Conservation (phyloP, 37 sponge, comb jelly and placozoan species). For the Crambe crambe region DNA sequence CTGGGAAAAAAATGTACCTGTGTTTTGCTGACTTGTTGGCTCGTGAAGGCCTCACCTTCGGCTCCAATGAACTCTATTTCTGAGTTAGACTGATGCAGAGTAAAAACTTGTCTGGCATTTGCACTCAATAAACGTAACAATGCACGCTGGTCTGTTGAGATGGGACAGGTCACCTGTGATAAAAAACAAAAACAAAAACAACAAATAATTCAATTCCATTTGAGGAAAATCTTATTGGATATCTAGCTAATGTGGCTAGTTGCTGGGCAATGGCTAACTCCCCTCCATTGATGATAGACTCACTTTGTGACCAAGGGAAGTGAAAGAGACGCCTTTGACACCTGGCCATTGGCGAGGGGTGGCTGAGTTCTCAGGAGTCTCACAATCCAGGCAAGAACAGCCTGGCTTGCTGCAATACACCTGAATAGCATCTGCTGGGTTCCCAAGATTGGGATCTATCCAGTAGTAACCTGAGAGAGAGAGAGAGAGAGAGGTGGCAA, state of each 20-base stretch:
- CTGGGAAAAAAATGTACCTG: neutral
- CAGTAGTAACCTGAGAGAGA: constrained; percentile 54
- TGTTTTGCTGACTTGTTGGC: neutral
- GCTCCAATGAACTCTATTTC: constrained; percentile 21
- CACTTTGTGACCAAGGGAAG: constrained; percentile 20
- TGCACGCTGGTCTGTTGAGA: constrained; percentile 41
- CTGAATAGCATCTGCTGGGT: constrained; percentile 53
- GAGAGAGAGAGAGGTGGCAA: too few relatives aligned
- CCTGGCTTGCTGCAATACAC: constrained; percentile 63
- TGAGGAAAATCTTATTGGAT: neutral
- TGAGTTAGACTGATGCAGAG: constrained; percentile 1
- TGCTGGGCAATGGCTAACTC: neutral
- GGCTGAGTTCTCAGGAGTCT: constrained; percentile 12
- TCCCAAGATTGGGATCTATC: constrained; percentile 87
- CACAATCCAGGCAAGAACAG: constrained; percentile 70
- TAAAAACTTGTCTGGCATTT: constrained; percentile 49
- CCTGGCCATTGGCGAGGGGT: neutral
- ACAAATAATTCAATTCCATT: neutral
- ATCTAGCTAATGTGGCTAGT: neutral
- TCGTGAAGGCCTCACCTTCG: constrained; percentile 14
- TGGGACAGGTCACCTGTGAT: constrained; percentile 38
- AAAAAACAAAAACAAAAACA: neutral
- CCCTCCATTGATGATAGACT: neutral
- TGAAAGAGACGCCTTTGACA: neutral
- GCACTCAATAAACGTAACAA: constrained; percentile 61